Percentiles rank a stretch among this genome's conserved stretches.
Evolutionary conservation across 2,888 invertebrate species (phyloP).

Genomic region (Drosophila quinaria): DNA sequence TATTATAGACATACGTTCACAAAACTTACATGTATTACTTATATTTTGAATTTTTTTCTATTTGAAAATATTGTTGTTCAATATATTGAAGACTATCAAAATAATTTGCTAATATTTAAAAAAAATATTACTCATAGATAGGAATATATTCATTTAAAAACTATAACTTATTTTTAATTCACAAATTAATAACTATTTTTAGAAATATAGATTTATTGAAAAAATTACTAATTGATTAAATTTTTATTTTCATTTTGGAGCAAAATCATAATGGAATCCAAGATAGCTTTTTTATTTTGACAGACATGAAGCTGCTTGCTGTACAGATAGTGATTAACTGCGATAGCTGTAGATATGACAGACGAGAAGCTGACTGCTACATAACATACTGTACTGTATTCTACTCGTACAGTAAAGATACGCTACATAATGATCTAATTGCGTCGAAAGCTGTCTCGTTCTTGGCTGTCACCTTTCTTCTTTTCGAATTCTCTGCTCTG

Average conservation of each 20-base stretch:
- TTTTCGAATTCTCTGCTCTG: conserved; percentile 30
- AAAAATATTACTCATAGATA: too few species aligned
- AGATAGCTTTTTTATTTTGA: neutral
- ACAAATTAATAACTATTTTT: neutral
- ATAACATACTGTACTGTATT: neutral
- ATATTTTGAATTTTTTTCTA: too few species aligned
- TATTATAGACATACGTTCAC: too few species aligned
- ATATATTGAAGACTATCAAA: too few species aligned
- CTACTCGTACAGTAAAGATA: conserved; percentile 3
- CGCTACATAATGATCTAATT: conserved; percentile 53
- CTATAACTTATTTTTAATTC: too few species aligned
- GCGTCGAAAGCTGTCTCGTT: conserved; percentile 55
- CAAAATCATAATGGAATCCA: too few species aligned
- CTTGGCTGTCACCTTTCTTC: conserved; percentile 53
- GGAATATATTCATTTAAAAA: too few species aligned
- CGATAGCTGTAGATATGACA: conserved; percentile 1
- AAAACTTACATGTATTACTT: too few species aligned
- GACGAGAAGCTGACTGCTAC: conserved; percentile 10
- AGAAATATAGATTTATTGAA: too few species aligned
- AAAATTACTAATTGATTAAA: too few species aligned
- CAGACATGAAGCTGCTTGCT: conserved; percentile 1
- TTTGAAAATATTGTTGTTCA: neutral
- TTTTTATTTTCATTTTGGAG: too few species aligned
- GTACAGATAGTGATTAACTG: neutral
- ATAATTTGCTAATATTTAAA: too few species aligned